A percentile compares a stretch with the other conserved stretches of the same genome.
Evolutionary conservation across 1,140 invertebrate genomes (phyloP).

Genomic region (Drosophila burlai): DNA sequence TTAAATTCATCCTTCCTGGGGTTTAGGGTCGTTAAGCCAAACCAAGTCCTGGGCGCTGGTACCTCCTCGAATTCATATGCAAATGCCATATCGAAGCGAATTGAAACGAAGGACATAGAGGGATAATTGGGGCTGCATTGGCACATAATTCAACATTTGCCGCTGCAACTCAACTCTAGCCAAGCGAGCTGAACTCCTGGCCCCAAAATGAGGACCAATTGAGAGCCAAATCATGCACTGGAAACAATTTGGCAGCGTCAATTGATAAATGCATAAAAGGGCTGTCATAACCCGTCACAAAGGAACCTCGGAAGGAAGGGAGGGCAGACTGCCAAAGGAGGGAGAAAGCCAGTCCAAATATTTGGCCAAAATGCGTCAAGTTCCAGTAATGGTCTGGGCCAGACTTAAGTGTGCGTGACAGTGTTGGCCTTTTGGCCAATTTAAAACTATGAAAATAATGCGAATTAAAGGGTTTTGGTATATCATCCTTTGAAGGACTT

Average conservation of each 20-base stretch:
- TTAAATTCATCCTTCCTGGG: conserved; percentile 13
- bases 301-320: not conserved
- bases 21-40: conserved; percentile 59
- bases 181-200: conserved; percentile 23
- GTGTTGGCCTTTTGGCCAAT: conserved; percentile 14
- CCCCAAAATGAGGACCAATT: conserved; percentile 45
- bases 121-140: conserved; percentile 70
- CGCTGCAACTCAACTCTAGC: conserved; percentile 12
- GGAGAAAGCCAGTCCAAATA: conserved; percentile 64
- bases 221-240: conserved; percentile 65
- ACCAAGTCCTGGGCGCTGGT: conserved; percentile 29
- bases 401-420: conserved; percentile 33
- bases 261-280: conserved; percentile 63
- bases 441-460: not conserved
- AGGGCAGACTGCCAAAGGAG: conserved; percentile 21
- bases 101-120: conserved; percentile 22
- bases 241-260: conserved; percentile 58
- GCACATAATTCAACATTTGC: conserved; percentile 73
- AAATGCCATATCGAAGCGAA: conserved; percentile 50
- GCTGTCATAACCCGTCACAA: conserved; percentile 31
- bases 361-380: conserved; percentile 76
- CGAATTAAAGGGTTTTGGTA: too few relatives aligned
- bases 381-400: conserved; percentile 34
- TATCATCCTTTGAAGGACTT: not conserved
- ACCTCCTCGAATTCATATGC: conserved; percentile 43